Base-by-base conservation (phyloP, 2,797 vertebrate genomes). In the Cryptoprocta ferox region DNA sequence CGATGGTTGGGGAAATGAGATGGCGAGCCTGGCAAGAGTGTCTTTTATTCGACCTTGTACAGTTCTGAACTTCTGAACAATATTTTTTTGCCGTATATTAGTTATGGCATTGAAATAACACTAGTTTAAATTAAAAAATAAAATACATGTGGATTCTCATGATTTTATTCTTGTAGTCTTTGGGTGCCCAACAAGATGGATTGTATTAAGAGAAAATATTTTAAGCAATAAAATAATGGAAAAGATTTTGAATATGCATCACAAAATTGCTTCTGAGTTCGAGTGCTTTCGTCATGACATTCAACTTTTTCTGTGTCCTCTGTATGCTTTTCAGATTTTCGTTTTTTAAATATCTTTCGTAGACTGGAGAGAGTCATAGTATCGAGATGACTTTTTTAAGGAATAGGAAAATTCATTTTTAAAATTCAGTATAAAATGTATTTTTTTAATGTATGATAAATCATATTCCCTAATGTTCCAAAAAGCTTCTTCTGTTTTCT, bases 131-230 rank as follows among this genome's bases (percentile, higher is more conserved):
- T 66, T 32, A 76, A 87, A 93, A 68, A 48, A 90, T 66, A 73
- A 79, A 85, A 79, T n/a, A 45, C 82, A 56, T 79, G 21, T 76
- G 13, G 6, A 59, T 53, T 65, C 63, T 66, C 82, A 85, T 65
- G 13, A 86, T 93, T 93, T 79, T 75, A 83, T 93, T 83, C 78
- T 86, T 71, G 37, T 66, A 80, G 28, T 76, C 76, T 90, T 96
- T 84, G n/a, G 5, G 21, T 80, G 82, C 45, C 84, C 83, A 93
- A 76, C 37, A 81, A 82, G 70, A 84, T 85, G 42, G 9, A n/a
- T 81, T 15, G 11, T 15, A 82, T 63, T 95, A 81, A n/a, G 32
- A 78, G 35, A 93, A 97, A 98, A 96, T 19, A 24, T 30, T 96
- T 37, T 90, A 0, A 35, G 28, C 68, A 96, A 81, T 93, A 63